A percentile compares a stretch with the other conserved stretches of the same genome.
These are phyloP conservation scores for Zalophus californianus DNA, from an alignment of 2,797 vertebrate species.

Conservation along the genomic window DNA sequence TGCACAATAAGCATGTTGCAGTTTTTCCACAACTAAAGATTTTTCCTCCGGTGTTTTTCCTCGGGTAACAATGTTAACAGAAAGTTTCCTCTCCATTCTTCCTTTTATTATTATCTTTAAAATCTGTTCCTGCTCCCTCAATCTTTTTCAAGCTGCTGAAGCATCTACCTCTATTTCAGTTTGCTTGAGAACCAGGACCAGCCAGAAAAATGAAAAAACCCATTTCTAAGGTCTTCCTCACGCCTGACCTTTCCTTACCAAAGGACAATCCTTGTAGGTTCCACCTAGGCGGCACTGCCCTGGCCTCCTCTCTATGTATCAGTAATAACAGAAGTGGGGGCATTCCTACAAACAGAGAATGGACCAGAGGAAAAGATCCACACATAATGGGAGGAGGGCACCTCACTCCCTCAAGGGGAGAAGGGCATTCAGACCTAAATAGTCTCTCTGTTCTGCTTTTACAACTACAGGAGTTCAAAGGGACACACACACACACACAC, in stretches of 20 bases:
- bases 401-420: not conserved
- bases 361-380: not conserved
- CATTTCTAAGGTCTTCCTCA: not conserved
- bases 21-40: not conserved
- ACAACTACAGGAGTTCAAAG: conserved; percentile 30
- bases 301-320: not conserved
- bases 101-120: not conserved
- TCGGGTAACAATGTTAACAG: not conserved
- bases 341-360: not conserved
- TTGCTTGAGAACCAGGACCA: not conserved
- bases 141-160: not conserved
- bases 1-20: not conserved
- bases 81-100: conserved; percentile 37
- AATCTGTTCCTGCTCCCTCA: not conserved
- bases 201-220: not conserved
- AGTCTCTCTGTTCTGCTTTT: not conserved
- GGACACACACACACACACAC: not conserved
- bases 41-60: not conserved
- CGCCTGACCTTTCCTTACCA: conserved; percentile 9
- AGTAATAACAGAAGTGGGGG: not conserved
- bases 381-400: not conserved
- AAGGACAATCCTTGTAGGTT: not conserved
- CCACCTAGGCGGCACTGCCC: not conserved
- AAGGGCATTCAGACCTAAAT: not conserved
- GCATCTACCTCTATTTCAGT: not conserved